phyloP scores from a whole-genome alignment of 2,113 vertebrate genomes.

The Orientallactaga bullata region DNA sequence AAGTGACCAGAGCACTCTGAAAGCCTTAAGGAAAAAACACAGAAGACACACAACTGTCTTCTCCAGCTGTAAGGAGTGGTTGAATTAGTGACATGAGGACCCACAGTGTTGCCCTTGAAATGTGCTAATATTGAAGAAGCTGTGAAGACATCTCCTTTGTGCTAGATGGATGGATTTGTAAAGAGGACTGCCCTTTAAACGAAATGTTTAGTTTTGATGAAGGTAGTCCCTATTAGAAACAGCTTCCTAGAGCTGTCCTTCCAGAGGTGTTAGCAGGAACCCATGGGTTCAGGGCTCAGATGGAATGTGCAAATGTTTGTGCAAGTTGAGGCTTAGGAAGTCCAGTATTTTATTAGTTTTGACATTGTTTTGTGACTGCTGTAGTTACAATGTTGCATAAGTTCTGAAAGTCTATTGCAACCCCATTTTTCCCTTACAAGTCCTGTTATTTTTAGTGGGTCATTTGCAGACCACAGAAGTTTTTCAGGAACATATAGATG shows the following conservation, averaged over 20 bases:
- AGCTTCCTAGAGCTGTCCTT: background rate
- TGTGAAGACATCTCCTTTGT: background rate
- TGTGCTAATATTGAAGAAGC: background rate
- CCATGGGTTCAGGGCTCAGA: background rate
- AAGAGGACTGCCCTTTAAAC: background rate
- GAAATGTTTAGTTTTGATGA: conserved; percentile 22
- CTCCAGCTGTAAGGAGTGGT: background rate
- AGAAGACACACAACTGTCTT: conserved; percentile 1
- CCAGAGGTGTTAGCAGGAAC: background rate
- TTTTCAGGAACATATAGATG: conserved; percentile 4
- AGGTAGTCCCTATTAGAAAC: background rate
- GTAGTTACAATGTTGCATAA: background rate
- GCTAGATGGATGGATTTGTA: background rate
- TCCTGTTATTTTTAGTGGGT: background rate
- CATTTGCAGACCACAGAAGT: background rate
- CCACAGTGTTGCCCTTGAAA: background rate
- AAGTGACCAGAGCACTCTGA: background rate
- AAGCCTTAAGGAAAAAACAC: conserved; percentile 4
- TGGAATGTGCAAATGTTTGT: background rate
- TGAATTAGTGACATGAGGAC: background rate
- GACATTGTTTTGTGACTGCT: background rate
- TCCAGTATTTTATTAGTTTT: conserved; percentile 3
- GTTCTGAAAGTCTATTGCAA: background rate
- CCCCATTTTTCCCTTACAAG: background rate
- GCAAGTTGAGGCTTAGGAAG: background rate